Conservation (phyloP, 2,113 vertebrate species). For the Megalops atlanticus region DNA sequence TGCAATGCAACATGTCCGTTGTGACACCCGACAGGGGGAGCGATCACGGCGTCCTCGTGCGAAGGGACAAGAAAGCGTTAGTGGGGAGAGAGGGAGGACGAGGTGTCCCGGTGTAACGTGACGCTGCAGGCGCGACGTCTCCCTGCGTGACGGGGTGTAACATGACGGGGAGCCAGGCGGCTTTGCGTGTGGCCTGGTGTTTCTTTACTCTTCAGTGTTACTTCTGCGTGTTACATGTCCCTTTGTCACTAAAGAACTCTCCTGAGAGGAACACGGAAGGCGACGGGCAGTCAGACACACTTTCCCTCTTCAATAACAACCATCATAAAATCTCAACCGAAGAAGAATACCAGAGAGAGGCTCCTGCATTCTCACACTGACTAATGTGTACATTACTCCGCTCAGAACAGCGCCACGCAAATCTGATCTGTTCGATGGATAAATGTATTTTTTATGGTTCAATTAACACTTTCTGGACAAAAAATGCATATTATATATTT, state of each 20-base stretch:
- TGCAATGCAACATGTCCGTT: neutral
- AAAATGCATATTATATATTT: slow-evolving; percentile 1
- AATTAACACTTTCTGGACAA: neutral
- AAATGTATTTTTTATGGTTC: neutral
- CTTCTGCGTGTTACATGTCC: too few relatives aligned
- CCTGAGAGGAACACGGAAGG: too few relatives aligned
- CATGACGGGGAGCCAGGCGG: too few relatives aligned
- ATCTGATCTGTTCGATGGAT: neutral
- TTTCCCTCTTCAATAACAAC: neutral
- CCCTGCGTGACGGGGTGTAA: too few relatives aligned
- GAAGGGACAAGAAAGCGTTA: too few relatives aligned
- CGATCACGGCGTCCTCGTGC: too few relatives aligned
- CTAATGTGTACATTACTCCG: neutral
- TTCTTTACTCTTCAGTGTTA: too few relatives aligned
- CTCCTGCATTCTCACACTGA: neutral
- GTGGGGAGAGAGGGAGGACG: too few relatives aligned
- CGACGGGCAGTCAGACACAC: neutral
- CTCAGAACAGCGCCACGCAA: neutral
- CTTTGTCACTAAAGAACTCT: neutral
- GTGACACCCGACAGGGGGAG: too few relatives aligned
- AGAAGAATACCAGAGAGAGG: neutral
- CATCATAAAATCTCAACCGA: neutral
- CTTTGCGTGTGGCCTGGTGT: too few relatives aligned
- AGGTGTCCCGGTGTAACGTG: too few relatives aligned
- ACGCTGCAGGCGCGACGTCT: too few relatives aligned